Conservation (phyloP, 2,797 vertebrate genomes). For the Parauchenoglanis punctatus region DNA sequence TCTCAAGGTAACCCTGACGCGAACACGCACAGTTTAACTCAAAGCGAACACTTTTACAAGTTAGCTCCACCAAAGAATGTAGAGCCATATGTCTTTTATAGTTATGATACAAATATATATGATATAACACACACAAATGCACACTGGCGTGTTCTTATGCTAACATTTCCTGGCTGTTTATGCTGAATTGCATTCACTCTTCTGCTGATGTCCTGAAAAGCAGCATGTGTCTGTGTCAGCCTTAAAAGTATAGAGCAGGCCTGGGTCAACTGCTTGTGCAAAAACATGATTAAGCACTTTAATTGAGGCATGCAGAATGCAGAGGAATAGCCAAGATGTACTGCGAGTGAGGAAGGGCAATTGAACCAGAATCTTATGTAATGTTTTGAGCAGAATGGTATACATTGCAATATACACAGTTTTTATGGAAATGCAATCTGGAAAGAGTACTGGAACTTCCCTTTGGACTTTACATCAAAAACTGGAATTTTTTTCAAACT, state of each 20-base stretch:
- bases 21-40: slow-evolving; percentile 18
- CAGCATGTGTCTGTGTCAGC: slow-evolving; percentile 47
- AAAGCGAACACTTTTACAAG: neutral
- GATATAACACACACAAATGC: neutral
- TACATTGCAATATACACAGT: neutral
- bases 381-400: neutral
- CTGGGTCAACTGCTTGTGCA: slow-evolving; percentile 28
- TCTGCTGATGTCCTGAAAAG: slow-evolving; percentile 51
- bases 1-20: slow-evolving; percentile 87
- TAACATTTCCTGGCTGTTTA: slow-evolving; percentile 43
- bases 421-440: neutral
- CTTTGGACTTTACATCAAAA: neutral
- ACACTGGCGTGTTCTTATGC: neutral
- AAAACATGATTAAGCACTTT: slow-evolving; percentile 32
- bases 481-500: neutral
- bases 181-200: slow-evolving; percentile 50
- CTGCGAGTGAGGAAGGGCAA: neutral
- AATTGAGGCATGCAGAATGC: neutral
- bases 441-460: neutral
- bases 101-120: neutral
- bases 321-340: neutral
- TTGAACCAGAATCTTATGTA: no score
- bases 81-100: neutral
- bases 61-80: neutral
- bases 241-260: slow-evolving; percentile 38